Base-by-base conservation (phyloP, 1,140 invertebrate species). In the Papilio xuthus region DNA sequence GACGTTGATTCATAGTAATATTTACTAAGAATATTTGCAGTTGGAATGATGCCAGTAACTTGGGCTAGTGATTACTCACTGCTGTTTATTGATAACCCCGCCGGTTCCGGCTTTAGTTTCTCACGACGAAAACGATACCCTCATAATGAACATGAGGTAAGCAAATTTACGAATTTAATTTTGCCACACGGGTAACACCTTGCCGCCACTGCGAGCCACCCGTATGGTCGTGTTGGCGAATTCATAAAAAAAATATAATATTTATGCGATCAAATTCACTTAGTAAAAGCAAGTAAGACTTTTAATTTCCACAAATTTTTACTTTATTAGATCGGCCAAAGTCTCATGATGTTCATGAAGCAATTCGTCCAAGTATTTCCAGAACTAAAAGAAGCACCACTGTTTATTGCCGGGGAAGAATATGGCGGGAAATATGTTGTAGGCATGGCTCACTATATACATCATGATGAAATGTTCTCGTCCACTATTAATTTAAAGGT, bases 81-180 rank as follows among this genome's bases (percentile, higher is more conserved):
- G 41, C 88, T 98, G 18, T 98, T 96, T 84, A 96, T 98, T 63
- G 97, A 98, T 85, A 97, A 97, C 89, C 97, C 97, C 2, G 97
- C 97, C 37, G 97, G 97, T 10, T 96, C 96, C 28, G 96, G 96
- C 2, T 97, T 94, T 81, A 97, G 96, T 87, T 97, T 96, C 78
- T 96, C 96, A 0, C 95, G 96, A n/a, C 23, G 47, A 18, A 53
- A 53, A 26, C 26, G 50, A 56, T 96, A 95, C 84, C 94, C 95
- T 0, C 91, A 85, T 50, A 96, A 96, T 88, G 94, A 97, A 91
- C 94, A 93, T 50, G 89, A 95, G 83, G 95, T 97, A 1, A 96
- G 95, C 0, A 86, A 10, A 56, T 71, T 37, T 44, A 74, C 20
- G 4, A 50, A 47, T 12, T 20, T 23, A 47, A 28, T 20, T 0